Conservation (phyloP, 2,888 invertebrate species). For the Polydrusus pterygomalis region DNA sequence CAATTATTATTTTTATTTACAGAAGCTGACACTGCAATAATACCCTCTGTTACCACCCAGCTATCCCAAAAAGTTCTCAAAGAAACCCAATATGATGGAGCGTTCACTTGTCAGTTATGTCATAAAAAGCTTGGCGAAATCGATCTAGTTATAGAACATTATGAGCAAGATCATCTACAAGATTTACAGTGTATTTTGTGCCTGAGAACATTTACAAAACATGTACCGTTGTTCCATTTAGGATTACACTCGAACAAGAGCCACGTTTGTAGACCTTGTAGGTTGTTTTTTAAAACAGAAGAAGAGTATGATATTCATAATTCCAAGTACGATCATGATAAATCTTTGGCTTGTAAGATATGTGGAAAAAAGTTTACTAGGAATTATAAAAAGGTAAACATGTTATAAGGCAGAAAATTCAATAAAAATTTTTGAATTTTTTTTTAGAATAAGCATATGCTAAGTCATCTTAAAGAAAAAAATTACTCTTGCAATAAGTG, state of each 20-base stretch:
- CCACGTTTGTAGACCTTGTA: slow-evolving; percentile 48
- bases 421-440: background rate
- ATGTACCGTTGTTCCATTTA: slow-evolving; percentile 50
- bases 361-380: slow-evolving; percentile 53
- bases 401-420: background rate
- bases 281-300: slow-evolving; percentile 42
- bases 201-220: slow-evolving; percentile 47
- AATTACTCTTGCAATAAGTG: slow-evolving; percentile 54
- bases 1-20: background rate
- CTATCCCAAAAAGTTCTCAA: slow-evolving; percentile 42
- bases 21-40: slow-evolving; percentile 30
- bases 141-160: slow-evolving; percentile 45
- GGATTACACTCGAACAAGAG: slow-evolving; percentile 49
- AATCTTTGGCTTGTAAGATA: slow-evolving; percentile 49
- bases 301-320: slow-evolving; percentile 47
- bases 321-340: slow-evolving; percentile 52
- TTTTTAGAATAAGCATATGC: slow-evolving; percentile 54
- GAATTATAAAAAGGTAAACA: slow-evolving; percentile 52
- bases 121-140: slow-evolving; percentile 44
- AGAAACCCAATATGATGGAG: slow-evolving; percentile 48
- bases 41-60: slow-evolving; percentile 4
- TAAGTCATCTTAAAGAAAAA: slow-evolving; percentile 52
- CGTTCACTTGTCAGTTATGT: slow-evolving; percentile 49
- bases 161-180: slow-evolving; percentile 38
- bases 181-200: slow-evolving; percentile 48